Evolutionary conservation across 2,888 invertebrate genomes (phyloP).

Genomic region (Embidobia sp.): DNA sequence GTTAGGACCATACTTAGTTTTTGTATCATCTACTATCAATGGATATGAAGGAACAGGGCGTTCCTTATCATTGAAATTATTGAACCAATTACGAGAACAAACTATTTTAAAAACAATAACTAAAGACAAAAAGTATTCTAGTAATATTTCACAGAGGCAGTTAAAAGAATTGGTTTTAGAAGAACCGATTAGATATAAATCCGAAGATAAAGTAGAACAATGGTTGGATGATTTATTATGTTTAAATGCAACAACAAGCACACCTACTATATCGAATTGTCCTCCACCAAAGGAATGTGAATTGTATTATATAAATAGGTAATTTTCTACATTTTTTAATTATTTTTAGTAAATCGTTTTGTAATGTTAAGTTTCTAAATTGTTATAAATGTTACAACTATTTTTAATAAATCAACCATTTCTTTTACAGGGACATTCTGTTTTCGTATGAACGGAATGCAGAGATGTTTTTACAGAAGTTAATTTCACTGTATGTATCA

Average conservation of each 20-base stretch:
- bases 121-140: slow-evolving; percentile 81
- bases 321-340: slow-evolving; percentile 10
- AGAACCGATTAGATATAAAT: slow-evolving; percentile 94
- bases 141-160: slow-evolving; percentile 82
- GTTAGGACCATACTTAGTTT: slow-evolving; percentile 94
- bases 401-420: too few relatives aligned
- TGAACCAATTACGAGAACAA: slow-evolving; percentile 91
- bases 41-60: slow-evolving; percentile 99
- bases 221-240: slow-evolving; percentile 97
- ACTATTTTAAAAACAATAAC: slow-evolving; percentile 79
- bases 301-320: slow-evolving; percentile 90
- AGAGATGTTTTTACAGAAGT: slow-evolving; percentile 93
- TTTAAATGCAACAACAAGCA: slow-evolving; percentile 89
- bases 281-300: slow-evolving; percentile 95
- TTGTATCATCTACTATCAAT: slow-evolving; percentile 97
- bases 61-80: slow-evolving; percentile 95
- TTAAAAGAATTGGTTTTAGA: slow-evolving; percentile 87
- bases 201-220: slow-evolving; percentile 92
- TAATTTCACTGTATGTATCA: slow-evolving; percentile 96
- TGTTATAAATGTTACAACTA: too few relatives aligned
- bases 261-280: slow-evolving; percentile 89
- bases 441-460: slow-evolving; percentile 97
- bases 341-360: too few relatives aligned
- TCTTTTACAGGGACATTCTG: not conserved
- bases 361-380: too few relatives aligned